phyloP scores from a whole-genome alignment of 1,140 invertebrate genomes.

The Maconellicoccus hirsutus region DNA sequence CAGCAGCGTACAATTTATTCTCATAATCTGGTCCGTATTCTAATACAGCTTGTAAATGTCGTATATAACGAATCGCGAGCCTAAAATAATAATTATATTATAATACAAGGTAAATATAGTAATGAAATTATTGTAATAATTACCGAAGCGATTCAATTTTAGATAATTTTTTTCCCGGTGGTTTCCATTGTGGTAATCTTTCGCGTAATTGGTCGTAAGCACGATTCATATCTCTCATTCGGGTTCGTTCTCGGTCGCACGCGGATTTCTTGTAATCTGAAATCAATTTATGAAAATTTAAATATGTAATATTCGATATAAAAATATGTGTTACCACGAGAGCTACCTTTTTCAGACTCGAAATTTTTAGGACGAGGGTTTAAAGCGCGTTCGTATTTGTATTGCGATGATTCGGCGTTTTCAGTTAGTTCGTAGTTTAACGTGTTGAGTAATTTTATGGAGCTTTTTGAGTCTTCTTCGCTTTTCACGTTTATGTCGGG shows the following conservation, averaged over 20 bases:
- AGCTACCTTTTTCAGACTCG: constrained; percentile 11
- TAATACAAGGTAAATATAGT: no score
- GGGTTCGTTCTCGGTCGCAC: constrained; percentile 67
- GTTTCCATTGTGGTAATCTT: constrained; percentile 63
- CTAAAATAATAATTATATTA: constrained; percentile 33
- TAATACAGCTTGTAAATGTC: constrained; percentile 55
- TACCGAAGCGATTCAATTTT: constrained; percentile 29
- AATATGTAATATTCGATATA: no score
- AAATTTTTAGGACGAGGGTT: not conserved
- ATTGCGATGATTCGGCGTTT: no score
- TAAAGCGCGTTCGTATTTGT: no score
- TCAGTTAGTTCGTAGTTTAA: no score
- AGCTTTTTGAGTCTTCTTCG: not conserved
- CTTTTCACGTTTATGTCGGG: not conserved
- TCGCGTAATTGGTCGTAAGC: constrained; percentile 68
- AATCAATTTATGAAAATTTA: not conserved
- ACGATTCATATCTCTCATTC: constrained; percentile 80
- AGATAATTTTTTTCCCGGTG: constrained; percentile 57
- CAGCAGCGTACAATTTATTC: constrained; percentile 24
- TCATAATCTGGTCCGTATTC: constrained; percentile 31
- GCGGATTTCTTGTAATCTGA: constrained; percentile 72
- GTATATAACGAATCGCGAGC: constrained; percentile 69
- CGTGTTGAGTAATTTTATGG: not conserved
- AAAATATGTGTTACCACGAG: no score
- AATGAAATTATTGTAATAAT: not conserved